These are phyloP conservation scores for Sebastes hubbsi DNA, from an alignment of 2,797 vertebrate genomes.

Conservation along the genomic window DNA sequence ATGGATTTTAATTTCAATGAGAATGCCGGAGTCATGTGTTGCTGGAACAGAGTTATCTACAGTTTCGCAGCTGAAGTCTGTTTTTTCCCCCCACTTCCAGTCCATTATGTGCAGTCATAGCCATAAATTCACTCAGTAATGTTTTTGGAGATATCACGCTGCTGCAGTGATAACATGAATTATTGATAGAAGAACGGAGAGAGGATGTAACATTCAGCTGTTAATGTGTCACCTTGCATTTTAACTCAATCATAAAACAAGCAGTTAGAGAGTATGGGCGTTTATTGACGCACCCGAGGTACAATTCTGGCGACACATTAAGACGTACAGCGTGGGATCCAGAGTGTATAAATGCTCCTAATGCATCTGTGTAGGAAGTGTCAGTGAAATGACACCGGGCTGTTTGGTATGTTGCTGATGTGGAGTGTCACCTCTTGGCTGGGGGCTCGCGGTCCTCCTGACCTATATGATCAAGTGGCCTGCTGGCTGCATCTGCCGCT, in stretches of 20 bases:
- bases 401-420: constrained; percentile 65
- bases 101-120: constrained; percentile 63
- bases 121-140: constrained; percentile 68
- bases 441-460: constrained; percentile 70
- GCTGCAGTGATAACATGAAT: constrained; percentile 73
- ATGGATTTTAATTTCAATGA: constrained; percentile 73
- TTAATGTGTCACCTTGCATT: constrained; percentile 65
- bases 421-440: constrained; percentile 73
- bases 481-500: constrained; percentile 67
- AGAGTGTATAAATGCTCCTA: constrained; percentile 42
- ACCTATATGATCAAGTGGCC: constrained; percentile 78
- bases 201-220: constrained; percentile 54
- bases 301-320: constrained; percentile 33
- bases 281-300: constrained; percentile 36
- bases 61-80: constrained; percentile 60
- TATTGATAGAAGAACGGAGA: constrained; percentile 65
- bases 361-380: constrained; percentile 50
- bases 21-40: constrained; percentile 49
- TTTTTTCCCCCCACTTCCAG: constrained; percentile 30
- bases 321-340: constrained; percentile 15
- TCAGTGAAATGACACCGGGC: constrained; percentile 54
- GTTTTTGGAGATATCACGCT: constrained; percentile 67
- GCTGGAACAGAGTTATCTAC: constrained; percentile 58
- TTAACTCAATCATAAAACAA: constrained; percentile 57
- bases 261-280: constrained; percentile 16